Percentiles rank a stretch among this genome's conserved stretches.
These are phyloP conservation scores for Cottus gobio DNA, from an alignment of 2,113 vertebrate species.

Conservation along the genomic window DNA sequence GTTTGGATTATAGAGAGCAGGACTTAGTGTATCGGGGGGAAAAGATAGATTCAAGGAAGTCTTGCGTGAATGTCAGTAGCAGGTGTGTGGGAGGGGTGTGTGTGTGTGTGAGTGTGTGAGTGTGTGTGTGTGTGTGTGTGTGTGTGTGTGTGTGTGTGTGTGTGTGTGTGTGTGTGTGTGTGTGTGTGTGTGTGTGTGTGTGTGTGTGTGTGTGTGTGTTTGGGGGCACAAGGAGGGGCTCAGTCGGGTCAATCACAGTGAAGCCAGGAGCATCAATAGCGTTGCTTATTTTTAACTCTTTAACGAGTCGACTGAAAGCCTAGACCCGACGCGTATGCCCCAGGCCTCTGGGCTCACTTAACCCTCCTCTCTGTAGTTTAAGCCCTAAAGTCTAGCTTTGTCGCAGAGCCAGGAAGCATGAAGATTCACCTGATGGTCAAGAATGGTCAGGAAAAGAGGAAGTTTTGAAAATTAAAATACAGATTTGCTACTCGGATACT, in stretches of 20 bases:
- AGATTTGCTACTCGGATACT: background rate
- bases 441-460: too few species aligned
- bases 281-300: slow-evolving; percentile 84
- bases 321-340: slow-evolving; percentile 56
- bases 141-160: slow-evolving; percentile 32
- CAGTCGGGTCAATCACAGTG: slow-evolving; percentile 62
- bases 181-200: slow-evolving; percentile 38
- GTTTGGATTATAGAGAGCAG: background rate
- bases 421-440: slow-evolving; percentile 1
- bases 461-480: background rate
- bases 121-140: slow-evolving; percentile 30
- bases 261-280: slow-evolving; percentile 70
- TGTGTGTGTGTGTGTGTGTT: slow-evolving; percentile 38
- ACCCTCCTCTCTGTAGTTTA: slow-evolving; percentile 27
- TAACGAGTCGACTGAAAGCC: slow-evolving; percentile 80
- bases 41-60: slow-evolving; percentile 9
- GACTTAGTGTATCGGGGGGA: background rate
- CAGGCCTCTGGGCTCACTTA: slow-evolving; percentile 9
- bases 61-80: slow-evolving; percentile 64
- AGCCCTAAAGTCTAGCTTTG: background rate
- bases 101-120: slow-evolving; percentile 46
- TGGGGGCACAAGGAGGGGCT: slow-evolving; percentile 1
- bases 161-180: slow-evolving; percentile 51
- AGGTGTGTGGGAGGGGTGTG: slow-evolving; percentile 60
- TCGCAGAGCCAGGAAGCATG: background rate